Conservation (phyloP, 2,113 vertebrate species). For the Dicaeum eximium region DNA sequence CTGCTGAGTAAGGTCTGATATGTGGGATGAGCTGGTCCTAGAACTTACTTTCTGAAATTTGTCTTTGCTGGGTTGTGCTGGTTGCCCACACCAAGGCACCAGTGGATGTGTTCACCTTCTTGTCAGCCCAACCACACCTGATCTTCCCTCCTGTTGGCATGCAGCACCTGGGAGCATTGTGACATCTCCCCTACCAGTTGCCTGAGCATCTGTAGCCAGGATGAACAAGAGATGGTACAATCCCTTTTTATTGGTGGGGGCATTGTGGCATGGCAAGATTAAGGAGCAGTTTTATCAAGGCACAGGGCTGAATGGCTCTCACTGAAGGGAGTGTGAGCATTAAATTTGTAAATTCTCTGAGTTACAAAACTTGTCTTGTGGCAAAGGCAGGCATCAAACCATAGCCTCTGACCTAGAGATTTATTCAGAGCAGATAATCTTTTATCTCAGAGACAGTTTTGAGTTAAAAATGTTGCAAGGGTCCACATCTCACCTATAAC, state of each 20-base stretch:
- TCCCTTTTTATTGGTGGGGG: background rate
- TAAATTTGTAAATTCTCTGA: background rate
- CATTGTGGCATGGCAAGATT: background rate
- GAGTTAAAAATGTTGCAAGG: background rate
- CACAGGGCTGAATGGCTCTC: background rate
- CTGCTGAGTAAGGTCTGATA: background rate
- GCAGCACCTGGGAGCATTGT: rapidly evolving
- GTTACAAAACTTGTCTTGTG: background rate
- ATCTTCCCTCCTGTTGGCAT: background rate
- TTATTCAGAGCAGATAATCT: background rate
- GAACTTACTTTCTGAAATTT: background rate
- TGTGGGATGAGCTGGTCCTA: background rate
- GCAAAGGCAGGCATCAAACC: background rate
- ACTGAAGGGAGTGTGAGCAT: background rate
- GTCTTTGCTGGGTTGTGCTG: background rate
- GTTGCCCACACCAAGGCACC: background rate
- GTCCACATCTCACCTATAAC: background rate
- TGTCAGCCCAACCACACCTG: too few relatives aligned
- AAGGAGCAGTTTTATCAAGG: background rate
- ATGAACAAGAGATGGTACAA: background rate
- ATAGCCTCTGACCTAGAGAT: background rate
- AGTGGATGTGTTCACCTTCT: background rate
- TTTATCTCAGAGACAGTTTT: background rate
- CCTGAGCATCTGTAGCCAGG: background rate
- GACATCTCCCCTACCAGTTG: background rate